Evolutionary conservation across 2,888 invertebrate species (phyloP).

Genomic region (Hypsopygia costalis): DNA sequence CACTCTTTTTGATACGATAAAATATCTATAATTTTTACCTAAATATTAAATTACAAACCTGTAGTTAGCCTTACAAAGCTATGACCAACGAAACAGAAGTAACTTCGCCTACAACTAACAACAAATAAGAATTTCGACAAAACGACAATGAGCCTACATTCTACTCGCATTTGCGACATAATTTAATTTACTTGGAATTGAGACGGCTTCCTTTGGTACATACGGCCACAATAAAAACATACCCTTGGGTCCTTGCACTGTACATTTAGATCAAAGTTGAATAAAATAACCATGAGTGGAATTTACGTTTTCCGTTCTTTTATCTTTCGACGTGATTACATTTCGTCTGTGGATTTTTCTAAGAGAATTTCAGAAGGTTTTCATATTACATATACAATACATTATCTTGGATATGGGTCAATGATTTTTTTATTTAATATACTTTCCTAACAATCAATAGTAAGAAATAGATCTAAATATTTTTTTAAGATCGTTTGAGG

Average conservation of each 20-base stretch:
- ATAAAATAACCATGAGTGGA: conserved; percentile 5
- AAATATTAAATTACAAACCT: no score
- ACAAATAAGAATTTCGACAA: conserved; percentile 4
- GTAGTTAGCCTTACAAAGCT: no score
- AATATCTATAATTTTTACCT: no score
- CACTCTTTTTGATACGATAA: no score
- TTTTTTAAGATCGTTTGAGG: no score
- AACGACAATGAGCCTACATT: conserved; percentile 3
- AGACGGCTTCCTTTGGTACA: conserved; percentile 3
- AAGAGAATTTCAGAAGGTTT: no score
- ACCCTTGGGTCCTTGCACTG: conserved; percentile 1
- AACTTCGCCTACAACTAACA: neutral
- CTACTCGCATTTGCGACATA: neutral
- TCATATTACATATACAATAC: no score
- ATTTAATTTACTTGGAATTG: conserved; percentile 9
- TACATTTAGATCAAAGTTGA: conserved; percentile 3
- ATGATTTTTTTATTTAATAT: no score
- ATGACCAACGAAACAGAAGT: neutral
- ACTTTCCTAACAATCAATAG: no score
- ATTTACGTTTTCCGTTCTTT: conserved; percentile 1
- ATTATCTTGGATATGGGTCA: no score
- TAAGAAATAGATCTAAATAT: no score
- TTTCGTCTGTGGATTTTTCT: no score
- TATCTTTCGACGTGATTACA: neutral
- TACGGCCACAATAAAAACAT: conserved; percentile 3